Conservation (phyloP, 2,888 invertebrate species). For the Petrolisthes manimaculis region DNA sequence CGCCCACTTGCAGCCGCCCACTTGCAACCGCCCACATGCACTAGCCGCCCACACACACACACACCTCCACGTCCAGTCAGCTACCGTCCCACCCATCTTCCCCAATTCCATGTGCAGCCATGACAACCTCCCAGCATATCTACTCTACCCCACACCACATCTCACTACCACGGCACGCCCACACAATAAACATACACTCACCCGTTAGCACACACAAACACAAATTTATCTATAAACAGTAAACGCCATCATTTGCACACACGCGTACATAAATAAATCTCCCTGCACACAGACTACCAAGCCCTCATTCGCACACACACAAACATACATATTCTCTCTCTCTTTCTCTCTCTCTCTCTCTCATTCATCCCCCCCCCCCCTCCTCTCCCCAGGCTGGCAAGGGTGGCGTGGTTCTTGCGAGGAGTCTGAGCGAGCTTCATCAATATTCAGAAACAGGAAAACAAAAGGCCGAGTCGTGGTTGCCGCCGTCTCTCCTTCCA, state of each 20-base stretch:
- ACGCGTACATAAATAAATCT: not conserved
- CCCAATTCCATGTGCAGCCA: not conserved
- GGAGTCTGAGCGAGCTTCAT: too few species aligned
- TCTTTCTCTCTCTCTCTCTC: not conserved
- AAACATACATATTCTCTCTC: not conserved
- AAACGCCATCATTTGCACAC: not conserved
- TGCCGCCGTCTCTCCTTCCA: too few species aligned
- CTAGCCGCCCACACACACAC: not conserved
- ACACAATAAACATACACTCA: not conserved
- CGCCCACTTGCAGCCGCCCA: not conserved
- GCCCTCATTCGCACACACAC: not conserved
- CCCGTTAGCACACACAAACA: not conserved
- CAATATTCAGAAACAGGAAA: too few species aligned
- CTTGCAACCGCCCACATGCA: not conserved
- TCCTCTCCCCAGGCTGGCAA: not conserved
- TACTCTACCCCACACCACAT: not conserved
- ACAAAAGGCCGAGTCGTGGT: too few species aligned
- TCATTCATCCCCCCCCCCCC: not conserved
- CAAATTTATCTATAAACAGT: not conserved
- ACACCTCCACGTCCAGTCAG: not conserved
- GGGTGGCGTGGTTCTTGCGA: too few species aligned
- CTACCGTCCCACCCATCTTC: not conserved
- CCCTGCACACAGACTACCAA: not conserved
- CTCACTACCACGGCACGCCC: not conserved
- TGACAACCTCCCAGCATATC: not conserved